These are phyloP conservation scores for Stegana nigrithorax DNA, from an alignment of 2,888 invertebrate species.

Conservation along the genomic window DNA sequence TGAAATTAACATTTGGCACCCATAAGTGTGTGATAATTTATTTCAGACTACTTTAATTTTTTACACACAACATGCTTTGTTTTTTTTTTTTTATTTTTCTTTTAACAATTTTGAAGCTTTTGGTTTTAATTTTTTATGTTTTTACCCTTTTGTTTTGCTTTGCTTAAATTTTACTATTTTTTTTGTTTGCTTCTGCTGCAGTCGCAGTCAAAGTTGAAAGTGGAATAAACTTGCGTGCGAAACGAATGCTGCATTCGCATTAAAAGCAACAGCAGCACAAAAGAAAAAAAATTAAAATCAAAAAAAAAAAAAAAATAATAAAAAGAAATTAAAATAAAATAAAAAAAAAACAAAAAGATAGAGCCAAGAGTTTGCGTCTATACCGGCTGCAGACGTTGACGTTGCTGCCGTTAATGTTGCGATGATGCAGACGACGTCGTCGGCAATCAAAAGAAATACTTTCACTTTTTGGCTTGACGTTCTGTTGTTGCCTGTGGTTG, in stretches of 20 bases:
- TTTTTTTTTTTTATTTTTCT: too few relatives aligned
- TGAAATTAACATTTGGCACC: too few relatives aligned
- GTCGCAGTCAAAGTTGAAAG: constrained; percentile 48
- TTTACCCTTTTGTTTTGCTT: neutral
- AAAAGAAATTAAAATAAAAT: neutral
- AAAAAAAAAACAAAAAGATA: neutral
- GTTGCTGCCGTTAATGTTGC: too few relatives aligned
- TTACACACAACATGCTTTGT: too few relatives aligned
- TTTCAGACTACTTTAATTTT: neutral
- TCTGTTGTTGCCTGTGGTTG: too few relatives aligned
- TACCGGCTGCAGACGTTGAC: too few relatives aligned
- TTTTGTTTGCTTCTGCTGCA: constrained; percentile 20
- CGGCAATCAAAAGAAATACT: neutral
- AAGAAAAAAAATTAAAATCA: neutral
- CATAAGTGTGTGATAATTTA: constrained; percentile 1
- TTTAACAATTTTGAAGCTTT: too few relatives aligned
- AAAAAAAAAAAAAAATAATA: neutral
- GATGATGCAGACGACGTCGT: neutral
- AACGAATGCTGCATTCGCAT: too few relatives aligned
- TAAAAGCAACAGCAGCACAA: constrained; percentile 13
- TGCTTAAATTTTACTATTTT: neutral
- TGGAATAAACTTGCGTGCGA: constrained; percentile 53
- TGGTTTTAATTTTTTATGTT: neutral
- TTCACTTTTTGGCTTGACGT: neutral
- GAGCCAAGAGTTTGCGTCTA: neutral